Base-by-base conservation (phyloP, 1,140 invertebrate genomes). In the Oryzaephilus surinamensis region DNA sequence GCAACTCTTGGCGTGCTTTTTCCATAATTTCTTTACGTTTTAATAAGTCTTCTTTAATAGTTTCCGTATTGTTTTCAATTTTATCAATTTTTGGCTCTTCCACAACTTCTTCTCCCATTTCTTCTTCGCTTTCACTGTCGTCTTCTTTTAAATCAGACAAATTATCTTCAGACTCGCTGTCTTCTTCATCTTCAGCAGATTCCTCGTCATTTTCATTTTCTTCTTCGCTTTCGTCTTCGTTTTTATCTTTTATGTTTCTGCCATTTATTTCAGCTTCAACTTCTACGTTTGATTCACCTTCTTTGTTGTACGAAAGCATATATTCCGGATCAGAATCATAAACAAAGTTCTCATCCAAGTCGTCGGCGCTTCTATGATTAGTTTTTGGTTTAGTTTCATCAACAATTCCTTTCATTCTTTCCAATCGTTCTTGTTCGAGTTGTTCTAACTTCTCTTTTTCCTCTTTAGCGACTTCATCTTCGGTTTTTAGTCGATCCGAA, bases 391-490 rank as follows among this genome's bases (percentile, higher is more conserved):
- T 23, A 6, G 60, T 53, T 10, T 62, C 51, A 11, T 64, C 61
- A 34, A 65, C 55, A 18, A 62, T 54, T 3, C 75, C 81, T 41
- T 72, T 67, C 89, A 94, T 94, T 54, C 89, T 71, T 33, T 65
- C 61, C 24, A 81, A 45, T 40, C 86, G 68, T 48, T 89, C 81
- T 46, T 69, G 70, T 66, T 93, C 87, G 18, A 91, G 62, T 55
- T 81, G 74, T 50, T 86, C 79, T n/a, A 92, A 62, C 46, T 73
- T 76, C 43, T 80, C 74, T 48, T 75, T 79, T 55, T 92, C 84
- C 63, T 89, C 80, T 57, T 77, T 77, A 4, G 77, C 79, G 31
- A 87, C 66, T 66, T 92, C 84, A 44, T 89, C 84, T 50, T 84
- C 77, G 29, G 76, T 82, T 64, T 90, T 88, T 2, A 90, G 55